Evolutionary conservation across 1,140 invertebrate species (phyloP), one percentile per base, ranked within the genome.

Genomic region (Bombus ignitus): DNA sequence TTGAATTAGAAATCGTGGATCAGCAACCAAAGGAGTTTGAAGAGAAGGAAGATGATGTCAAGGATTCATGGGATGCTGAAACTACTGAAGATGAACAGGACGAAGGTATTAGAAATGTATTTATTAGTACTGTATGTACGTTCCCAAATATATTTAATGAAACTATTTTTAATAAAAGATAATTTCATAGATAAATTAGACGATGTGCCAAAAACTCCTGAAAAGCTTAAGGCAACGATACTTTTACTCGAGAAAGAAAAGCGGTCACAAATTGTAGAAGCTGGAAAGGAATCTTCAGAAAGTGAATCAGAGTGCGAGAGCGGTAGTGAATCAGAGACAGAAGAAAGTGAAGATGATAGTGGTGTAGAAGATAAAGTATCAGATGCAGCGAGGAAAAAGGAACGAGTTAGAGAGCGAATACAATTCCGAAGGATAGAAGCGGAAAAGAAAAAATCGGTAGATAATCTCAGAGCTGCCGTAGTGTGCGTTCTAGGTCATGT

Each of bases 401-500:
- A 97, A 86, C 96, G 96, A 79, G 97, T 96, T 3, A 90, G 96
- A 47, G 94, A 95, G 53, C 96, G 98, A 92, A 97, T 98, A 93
- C 96, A 97, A 95, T 98, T 97, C 96, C 96, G 98, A 66, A 96
- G 97, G 92, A 96, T 97, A 91, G 97, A 97, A 22, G 98, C 98
- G 62, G 98, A 99, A 92, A 98, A 97, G 90, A 98, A 98, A 87
- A 97, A 97, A 92, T 96, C 95, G 8, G 92, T 97, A 12, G 98
- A 99, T 81, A 96, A 97, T 77, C 96, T 99, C 3, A 96, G 99
- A 83, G 98, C 99, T 0, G 98, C 99, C 18, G 98, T 99, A 37
- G 99, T 99, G 3, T 99, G 99, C 95, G 99, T 99, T 1, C 95
- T 99, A 4, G 99, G 99, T n/a, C 99, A 99, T 94, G 99, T 99